Conservation (phyloP, 2,113 vertebrate species). For the Sapajus apella region DNA sequence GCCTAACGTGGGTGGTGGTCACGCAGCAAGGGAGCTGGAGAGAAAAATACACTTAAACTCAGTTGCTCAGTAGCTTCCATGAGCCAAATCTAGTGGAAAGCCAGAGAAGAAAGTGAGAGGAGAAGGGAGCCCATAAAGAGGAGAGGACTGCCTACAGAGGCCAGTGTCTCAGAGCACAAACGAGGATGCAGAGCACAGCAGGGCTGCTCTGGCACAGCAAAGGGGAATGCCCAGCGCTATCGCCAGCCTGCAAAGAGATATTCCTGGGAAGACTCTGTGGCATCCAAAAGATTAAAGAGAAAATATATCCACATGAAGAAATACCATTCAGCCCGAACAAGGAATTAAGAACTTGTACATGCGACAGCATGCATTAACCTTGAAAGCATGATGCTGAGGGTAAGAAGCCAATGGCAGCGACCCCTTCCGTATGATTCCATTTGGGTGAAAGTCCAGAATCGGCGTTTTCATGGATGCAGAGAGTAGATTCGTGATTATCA, state of each 20-base stretch:
- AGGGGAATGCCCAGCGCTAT: fast-evolving
- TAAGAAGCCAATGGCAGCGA: not conserved
- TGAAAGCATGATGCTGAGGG: too few species aligned
- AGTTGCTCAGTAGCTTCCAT: not conserved
- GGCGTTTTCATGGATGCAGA: not conserved
- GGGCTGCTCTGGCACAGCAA: not conserved
- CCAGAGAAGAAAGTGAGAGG: not conserved
- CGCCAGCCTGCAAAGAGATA: not conserved
- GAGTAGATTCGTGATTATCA: not conserved
- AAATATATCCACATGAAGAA: too few species aligned
- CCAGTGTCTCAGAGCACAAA: not conserved
- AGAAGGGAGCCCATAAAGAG: not conserved
- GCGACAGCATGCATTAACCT: fast-evolving
- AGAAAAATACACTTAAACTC: too few species aligned
- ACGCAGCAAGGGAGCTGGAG: not conserved
- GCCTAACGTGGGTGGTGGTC: not conserved
- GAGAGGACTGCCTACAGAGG: not conserved
- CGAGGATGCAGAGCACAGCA: not conserved
- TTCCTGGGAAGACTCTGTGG: not conserved
- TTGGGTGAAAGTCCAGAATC: not conserved
- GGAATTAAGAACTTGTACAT: not conserved
- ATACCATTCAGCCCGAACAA: not conserved
- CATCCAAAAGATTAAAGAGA: not conserved
- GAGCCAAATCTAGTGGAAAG: not conserved
- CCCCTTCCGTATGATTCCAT: fast-evolving